These are phyloP conservation scores for Clarias gariepinus DNA, from an alignment of 2,113 vertebrate species.

Conservation along the genomic window DNA sequence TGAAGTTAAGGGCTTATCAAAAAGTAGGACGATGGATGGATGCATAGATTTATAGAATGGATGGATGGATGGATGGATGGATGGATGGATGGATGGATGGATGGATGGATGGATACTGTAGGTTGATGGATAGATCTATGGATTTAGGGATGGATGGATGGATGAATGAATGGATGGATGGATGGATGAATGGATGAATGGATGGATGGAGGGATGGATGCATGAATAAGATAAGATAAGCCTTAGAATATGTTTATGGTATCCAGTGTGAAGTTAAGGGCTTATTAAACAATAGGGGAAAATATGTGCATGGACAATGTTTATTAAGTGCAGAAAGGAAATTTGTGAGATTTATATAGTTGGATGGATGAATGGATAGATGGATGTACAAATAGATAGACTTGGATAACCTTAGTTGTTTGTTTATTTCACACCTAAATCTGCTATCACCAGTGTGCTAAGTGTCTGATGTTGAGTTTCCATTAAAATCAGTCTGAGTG, in stretches of 20 bases:
- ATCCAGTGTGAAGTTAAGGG: too few species aligned
- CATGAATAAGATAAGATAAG: too few species aligned
- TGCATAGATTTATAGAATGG: too few species aligned
- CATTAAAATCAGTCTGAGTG: not conserved
- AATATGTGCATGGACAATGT: too few species aligned
- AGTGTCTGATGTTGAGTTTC: conserved; percentile 1
- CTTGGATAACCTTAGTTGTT: not conserved
- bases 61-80: not conserved
- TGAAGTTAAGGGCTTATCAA: too few species aligned
- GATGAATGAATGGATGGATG: not conserved
- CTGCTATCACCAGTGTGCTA: not conserved
- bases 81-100: not conserved
- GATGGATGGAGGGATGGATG: too few species aligned
- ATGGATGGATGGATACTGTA: not conserved
- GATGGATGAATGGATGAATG: not conserved
- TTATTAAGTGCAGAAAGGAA: too few species aligned
- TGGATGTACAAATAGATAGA: not conserved
- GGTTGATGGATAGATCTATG: not conserved
- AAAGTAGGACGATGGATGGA: too few species aligned
- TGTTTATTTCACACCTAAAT: not conserved
- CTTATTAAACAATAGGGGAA: too few species aligned
- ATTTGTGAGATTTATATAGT: not conserved
- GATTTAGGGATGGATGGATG: not conserved
- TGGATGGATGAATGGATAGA: not conserved
- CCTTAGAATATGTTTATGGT: too few species aligned